Evolutionary conservation across 2,888 invertebrate species (phyloP).

Genomic region (Drosophila paranaensis): DNA sequence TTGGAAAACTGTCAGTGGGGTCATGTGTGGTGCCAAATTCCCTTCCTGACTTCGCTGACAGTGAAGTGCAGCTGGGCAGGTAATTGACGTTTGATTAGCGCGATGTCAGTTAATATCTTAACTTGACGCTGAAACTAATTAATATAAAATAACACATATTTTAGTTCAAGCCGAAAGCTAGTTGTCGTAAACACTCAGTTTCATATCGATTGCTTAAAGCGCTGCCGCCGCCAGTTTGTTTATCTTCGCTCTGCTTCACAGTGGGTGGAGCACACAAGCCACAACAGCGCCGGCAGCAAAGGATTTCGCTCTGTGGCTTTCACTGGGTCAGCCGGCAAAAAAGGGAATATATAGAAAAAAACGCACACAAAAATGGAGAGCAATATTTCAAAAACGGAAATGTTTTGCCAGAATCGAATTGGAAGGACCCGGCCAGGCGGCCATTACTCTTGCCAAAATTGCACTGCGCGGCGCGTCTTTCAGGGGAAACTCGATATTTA

Average conservation of each 20-base stretch:
- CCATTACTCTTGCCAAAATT: slow-evolving; percentile 37
- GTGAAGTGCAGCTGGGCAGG: not conserved
- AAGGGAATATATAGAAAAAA: slow-evolving; percentile 8
- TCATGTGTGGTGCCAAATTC: slow-evolving; percentile 17
- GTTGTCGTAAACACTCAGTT: not conserved
- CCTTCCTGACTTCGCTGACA: slow-evolving; percentile 9
- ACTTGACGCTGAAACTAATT: not conserved
- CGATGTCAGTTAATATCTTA: not conserved
- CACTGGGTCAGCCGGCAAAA: slow-evolving; percentile 28
- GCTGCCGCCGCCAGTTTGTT: slow-evolving; percentile 21
- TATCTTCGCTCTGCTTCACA: slow-evolving; percentile 24
- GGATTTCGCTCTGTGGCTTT: slow-evolving; percentile 46
- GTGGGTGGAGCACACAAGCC: slow-evolving; percentile 40
- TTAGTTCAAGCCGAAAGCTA: not conserved
- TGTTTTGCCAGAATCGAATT: slow-evolving; percentile 61
- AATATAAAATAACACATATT: not conserved
- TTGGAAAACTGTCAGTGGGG: slow-evolving; percentile 33
- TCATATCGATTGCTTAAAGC: slow-evolving; percentile 12
- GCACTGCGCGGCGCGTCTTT: slow-evolving; percentile 20
- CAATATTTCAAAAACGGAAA: slow-evolving; percentile 73
- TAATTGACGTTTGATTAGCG: slow-evolving; percentile 26
- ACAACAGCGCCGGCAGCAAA: slow-evolving; percentile 27
- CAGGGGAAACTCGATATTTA: slow-evolving; percentile 53
- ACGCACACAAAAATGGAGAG: slow-evolving; percentile 27
- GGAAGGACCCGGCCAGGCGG: slow-evolving; percentile 42